phyloP scores from a whole-genome alignment of 2,888 invertebrate genomes.

The Coenonympha arcania region DNA sequence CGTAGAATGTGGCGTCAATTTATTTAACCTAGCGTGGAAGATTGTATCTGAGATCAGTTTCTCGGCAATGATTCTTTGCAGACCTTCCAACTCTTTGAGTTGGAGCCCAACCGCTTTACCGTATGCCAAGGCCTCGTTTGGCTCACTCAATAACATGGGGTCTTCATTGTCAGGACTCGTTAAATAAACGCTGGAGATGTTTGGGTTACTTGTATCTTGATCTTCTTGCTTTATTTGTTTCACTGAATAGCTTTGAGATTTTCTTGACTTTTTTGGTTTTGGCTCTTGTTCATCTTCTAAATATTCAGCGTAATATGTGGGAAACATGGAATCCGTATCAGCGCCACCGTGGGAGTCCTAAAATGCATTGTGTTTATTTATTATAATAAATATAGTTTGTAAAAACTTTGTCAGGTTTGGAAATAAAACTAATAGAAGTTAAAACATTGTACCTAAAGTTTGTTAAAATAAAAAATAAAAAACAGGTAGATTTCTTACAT shows the following conservation, averaged over 20 bases:
- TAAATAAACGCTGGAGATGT: constrained; percentile 4
- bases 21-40: constrained; percentile 36
- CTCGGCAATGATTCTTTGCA: constrained; percentile 38
- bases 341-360: not conserved
- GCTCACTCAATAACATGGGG: constrained; percentile 2
- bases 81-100: constrained; percentile 31
- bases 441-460: no score
- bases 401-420: no score
- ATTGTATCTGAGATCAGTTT: constrained; percentile 45
- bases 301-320: no score
- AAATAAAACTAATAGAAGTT: no score
- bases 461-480: no score
- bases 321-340: not conserved
- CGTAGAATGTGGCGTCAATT: constrained; percentile 29
- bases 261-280: constrained; percentile 4
- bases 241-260: not conserved
- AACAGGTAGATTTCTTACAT: no score
- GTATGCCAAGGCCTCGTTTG: constrained; percentile 22
- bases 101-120: constrained; percentile 36
- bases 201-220: no score
- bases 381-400: no score
- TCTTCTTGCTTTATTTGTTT: not conserved
- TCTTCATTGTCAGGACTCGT: not conserved
- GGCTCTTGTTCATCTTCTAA: constrained; percentile 7
- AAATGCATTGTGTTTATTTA: no score